Conservation (phyloP, 2,113 vertebrate genomes). For the Melanerpes formicivorus region DNA sequence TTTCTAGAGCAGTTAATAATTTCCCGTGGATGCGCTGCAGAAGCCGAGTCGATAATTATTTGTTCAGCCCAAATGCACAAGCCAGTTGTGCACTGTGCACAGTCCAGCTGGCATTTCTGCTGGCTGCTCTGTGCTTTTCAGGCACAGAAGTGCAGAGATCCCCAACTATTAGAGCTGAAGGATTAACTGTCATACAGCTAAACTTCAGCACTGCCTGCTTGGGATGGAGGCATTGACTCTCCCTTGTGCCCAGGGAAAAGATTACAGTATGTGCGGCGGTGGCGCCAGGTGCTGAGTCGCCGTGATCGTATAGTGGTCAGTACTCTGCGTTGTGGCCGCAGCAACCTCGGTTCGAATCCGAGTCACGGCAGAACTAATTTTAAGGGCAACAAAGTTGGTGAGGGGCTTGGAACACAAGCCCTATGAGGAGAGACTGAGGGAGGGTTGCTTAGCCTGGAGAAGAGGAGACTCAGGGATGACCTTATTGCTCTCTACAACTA, state of each 20-base stretch:
- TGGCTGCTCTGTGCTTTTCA: neutral
- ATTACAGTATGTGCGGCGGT: neutral
- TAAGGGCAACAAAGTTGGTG: too few species aligned
- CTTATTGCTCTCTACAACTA: too few species aligned
- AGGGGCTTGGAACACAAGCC: too few species aligned
- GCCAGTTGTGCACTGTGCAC: neutral
- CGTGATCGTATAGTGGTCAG: slow-evolving; percentile 26
- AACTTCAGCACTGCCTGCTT: neutral
- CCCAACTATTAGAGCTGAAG: neutral
- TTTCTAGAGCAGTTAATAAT: neutral
- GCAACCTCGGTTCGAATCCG: slow-evolving; percentile 63
- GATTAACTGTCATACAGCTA: neutral
- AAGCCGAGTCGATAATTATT: neutral
- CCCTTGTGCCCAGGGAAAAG: neutral
- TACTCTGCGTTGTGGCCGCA: slow-evolving; percentile 62
- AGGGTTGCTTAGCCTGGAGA: too few species aligned
- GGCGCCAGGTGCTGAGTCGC: slow-evolving; percentile 16
- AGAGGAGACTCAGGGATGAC: too few species aligned
- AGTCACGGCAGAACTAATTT: neutral
- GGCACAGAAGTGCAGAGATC: neutral
- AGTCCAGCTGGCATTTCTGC: neutral
- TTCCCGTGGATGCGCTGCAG: neutral
- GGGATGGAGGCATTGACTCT: neutral
- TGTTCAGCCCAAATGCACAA: neutral
- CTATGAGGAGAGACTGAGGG: too few species aligned